These are phyloP conservation scores for Minunthozetes semirufus DNA, from an alignment of 2,888 invertebrate genomes.

Conservation along the genomic window DNA sequence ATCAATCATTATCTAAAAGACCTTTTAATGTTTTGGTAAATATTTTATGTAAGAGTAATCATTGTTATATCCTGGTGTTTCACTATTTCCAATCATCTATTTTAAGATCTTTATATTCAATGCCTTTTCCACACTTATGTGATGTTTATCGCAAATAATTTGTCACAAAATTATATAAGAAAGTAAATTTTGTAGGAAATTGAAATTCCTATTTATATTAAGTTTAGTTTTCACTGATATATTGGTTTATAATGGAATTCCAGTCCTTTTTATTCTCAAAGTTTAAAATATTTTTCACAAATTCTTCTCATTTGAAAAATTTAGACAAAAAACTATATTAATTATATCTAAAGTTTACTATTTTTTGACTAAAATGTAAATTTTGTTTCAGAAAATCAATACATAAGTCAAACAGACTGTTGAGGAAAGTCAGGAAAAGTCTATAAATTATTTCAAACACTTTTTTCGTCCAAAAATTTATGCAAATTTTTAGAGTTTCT, in stretches of 20 bases:
- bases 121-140: background rate
- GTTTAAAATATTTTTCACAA: background rate
- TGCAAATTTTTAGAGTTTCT: background rate
- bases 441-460: background rate
- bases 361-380: background rate
- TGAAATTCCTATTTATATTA: too few species aligned
- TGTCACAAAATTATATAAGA: background rate
- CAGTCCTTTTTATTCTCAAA: background rate
- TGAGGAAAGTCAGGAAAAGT: background rate
- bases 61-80: too few species aligned
- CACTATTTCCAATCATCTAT: too few species aligned
- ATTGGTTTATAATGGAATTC: background rate
- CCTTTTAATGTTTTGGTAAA: too few species aligned
- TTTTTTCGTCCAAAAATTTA: background rate
- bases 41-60: too few species aligned
- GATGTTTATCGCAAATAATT: background rate
- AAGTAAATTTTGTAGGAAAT: background rate
- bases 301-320: background rate
- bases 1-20: too few species aligned
- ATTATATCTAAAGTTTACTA: background rate
- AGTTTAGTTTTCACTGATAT: background rate
- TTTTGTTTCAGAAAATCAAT: background rate
- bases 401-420: background rate
- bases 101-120: background rate
- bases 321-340: background rate